Base-by-base conservation (phyloP, 2,888 invertebrate species). In the Eretmocerus hayati region DNA sequence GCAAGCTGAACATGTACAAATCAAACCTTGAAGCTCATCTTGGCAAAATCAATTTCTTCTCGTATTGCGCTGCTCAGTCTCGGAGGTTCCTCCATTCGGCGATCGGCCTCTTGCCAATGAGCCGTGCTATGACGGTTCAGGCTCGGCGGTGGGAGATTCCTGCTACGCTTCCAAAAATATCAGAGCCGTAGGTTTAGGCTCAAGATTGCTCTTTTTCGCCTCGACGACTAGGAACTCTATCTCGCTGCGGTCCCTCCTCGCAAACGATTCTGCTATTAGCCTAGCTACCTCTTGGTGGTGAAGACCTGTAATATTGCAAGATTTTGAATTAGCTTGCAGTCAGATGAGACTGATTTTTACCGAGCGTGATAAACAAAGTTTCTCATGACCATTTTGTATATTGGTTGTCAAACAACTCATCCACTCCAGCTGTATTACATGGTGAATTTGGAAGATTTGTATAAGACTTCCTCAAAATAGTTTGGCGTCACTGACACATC, bases 191-290 rank as follows among this genome's bases (percentile, higher is more conserved):
- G 90, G 90, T 77, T 90, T 90, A 64, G 89, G 90, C 76, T 90
- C 90, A 74, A 89, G 77, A 74, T 90, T 90, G 64, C 89, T 89
- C 75, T 90, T 90, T 75, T 90, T 90, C 61, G 90, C 90, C 77
- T 90, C 90, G 58, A 90, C 84, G 60, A 95, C 93, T 67, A 93
- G 81, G 76, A 95, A 90, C 76, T 92, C 91, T 74, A 94, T 90
- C 70, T 90, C 87, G 74, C 83, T 82, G 67, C 88, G 85, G 66
- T 88, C 87, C 66, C 87, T 82, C 72, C 90, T 84, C 48, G 92
- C 91, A 75, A 92, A 95, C 58, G 91, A 90, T 70, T 92, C 91
- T 15, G 93, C 93, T 66, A 95, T 93, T 55, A 91, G 78, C 61
- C 90, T 81, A 42, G 94, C 95, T 52, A 92, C 91, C 64, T 92